Percentiles rank a stretch among this genome's conserved stretches.
Evolutionary conservation across 2,888 invertebrate genomes (phyloP).

Genomic region (Eledone cirrhosa): DNA sequence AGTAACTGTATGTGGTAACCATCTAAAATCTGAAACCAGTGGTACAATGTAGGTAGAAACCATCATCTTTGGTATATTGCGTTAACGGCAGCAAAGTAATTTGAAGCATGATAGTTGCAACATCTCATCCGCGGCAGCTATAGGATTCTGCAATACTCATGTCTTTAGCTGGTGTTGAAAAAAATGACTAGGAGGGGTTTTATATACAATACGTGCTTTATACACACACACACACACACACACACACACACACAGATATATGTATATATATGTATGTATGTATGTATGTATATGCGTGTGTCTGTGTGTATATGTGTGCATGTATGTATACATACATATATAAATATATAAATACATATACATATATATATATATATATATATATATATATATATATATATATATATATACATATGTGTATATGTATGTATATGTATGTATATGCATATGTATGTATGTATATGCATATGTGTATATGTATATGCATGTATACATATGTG

Average conservation of each 20-base stretch:
- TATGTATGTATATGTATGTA: not conserved
- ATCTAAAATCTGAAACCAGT: no score
- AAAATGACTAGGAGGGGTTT: not conserved
- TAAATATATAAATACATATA: not conserved
- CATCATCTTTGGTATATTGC: no score
- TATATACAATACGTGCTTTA: not conserved
- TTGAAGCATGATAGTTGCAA: no score
- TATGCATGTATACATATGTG: no score
- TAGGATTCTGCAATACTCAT: not conserved
- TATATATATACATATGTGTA: no score
- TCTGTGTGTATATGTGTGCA: not conserved
- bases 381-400: no score
- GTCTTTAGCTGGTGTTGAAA: not conserved
- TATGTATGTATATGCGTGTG: not conserved
- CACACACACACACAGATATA: not conserved
- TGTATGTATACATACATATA: not conserved
- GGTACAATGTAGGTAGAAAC: no score
- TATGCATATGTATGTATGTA: no score
- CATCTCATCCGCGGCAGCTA: no score
- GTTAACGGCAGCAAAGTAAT: no score
- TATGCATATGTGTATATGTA: no score
- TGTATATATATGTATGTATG: not conserved
- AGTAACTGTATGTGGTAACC: no score
- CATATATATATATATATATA: not conserved
- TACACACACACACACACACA: conserved; percentile 16